phyloP scores from a whole-genome alignment of 2,113 vertebrate genomes.

The Paraplagusia blochii region DNA sequence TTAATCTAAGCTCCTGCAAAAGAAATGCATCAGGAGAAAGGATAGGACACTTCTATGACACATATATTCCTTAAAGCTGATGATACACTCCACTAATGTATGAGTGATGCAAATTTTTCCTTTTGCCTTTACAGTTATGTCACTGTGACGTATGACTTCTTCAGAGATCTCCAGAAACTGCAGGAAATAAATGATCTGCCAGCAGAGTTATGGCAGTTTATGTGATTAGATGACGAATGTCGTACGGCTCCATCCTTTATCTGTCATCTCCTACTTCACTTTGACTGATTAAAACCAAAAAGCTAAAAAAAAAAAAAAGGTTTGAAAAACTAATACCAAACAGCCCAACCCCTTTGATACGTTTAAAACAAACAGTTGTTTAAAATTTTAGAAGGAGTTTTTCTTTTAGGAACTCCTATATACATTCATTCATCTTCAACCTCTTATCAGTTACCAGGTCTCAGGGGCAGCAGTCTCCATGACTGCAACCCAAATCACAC shows the following conservation, averaged over 20 bases:
- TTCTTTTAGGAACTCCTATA: too few species aligned
- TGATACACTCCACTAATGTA: conserved; percentile 36
- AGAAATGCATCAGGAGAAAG: conserved; percentile 1
- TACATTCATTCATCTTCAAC: too few species aligned
- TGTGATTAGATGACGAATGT: conserved; percentile 50
- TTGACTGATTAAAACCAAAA: too few species aligned
- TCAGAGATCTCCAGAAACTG: conserved; percentile 42
- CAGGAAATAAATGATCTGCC: conserved; percentile 60
- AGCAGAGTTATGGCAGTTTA: conserved; percentile 51
- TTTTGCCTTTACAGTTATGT: conserved; percentile 41
- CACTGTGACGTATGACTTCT: conserved; percentile 42
- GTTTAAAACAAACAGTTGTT: too few species aligned
- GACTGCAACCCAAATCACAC: too few species aligned
- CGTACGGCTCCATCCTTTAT: conserved; percentile 28
- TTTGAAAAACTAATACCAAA: too few species aligned
- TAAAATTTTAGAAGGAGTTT: too few species aligned
- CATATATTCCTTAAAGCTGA: conserved; percentile 17
- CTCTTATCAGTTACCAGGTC: too few species aligned
- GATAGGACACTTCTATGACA: background rate
- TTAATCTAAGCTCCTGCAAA: conserved; percentile 40
- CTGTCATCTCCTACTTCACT: too few species aligned
- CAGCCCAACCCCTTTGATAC: too few species aligned
- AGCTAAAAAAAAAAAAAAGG: conserved; percentile 4
- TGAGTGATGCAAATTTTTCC: conserved; percentile 27
- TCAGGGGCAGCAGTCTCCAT: too few species aligned